phyloP scores from a whole-genome alignment of 1,140 invertebrate genomes.

The Cataglyphis hispanica region DNA sequence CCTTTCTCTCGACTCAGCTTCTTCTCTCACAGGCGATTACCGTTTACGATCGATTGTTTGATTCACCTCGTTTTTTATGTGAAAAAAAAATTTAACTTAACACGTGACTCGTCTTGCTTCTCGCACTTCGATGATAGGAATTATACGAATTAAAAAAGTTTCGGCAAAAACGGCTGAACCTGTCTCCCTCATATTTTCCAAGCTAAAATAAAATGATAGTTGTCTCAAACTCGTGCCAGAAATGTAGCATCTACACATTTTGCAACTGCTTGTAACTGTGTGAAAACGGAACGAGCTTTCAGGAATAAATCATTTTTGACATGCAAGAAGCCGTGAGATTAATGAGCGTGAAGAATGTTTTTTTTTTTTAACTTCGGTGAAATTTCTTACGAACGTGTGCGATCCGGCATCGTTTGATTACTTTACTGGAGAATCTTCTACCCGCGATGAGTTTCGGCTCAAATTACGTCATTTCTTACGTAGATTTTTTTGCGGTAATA shows the following conservation, averaged over 20 bases:
- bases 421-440: constrained; percentile 2
- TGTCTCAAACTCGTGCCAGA: neutral
- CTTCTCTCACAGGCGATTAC: neutral
- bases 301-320: constrained; percentile 58
- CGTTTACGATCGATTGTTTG: constrained; percentile 1
- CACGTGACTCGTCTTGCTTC: neutral
- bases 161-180: neutral
- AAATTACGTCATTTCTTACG: constrained; percentile 27
- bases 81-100: neutral
- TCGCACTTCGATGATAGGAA: neutral
- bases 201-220: neutral
- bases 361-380: constrained; percentile 46
- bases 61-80: neutral
- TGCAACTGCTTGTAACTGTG: neutral
- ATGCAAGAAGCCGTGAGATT: constrained; percentile 44
- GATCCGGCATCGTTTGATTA: constrained; percentile 44
- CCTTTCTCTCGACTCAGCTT: constrained; percentile 4
- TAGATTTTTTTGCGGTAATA: neutral
- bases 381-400: constrained; percentile 50
- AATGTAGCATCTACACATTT: constrained; percentile 19
- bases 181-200: neutral
- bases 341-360: constrained; percentile 44
- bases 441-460: neutral
- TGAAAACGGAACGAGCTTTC: constrained; percentile 2
- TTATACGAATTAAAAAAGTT: neutral